Evolutionary conservation across 1,140 invertebrate species (phyloP).

Genomic region (Drosophila simulans): DNA sequence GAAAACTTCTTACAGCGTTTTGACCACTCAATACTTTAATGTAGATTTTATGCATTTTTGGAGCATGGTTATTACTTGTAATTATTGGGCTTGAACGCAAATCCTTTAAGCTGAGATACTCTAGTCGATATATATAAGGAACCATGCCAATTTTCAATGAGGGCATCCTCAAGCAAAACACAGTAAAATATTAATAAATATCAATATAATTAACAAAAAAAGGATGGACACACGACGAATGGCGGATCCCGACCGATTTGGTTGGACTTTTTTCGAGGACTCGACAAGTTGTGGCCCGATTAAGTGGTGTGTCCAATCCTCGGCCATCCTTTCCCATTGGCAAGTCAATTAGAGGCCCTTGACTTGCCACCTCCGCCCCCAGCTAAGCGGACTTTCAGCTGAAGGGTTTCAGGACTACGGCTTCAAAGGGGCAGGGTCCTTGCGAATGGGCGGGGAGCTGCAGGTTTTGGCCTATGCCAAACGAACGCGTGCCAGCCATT

Average conservation of each 20-base stretch:
- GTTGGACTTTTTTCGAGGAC: background rate
- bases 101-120: no score
- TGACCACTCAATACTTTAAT: no score
- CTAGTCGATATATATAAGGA: no score
- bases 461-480: conserved; percentile 3
- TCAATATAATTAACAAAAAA: no score
- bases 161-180: no score
- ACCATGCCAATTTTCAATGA: no score
- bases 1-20: no score
- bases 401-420: conserved; percentile 3
- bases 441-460: background rate
- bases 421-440: background rate
- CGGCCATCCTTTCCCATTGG: conserved; percentile 39
- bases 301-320: background rate
- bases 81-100: no score
- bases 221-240: background rate
- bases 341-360: conserved; percentile 54
- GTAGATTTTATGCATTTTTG: no score
- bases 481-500: conserved; percentile 69
- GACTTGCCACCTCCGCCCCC: conserved; percentile 1
- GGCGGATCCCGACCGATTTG: background rate
- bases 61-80: no score
- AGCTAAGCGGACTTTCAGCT: conserved; percentile 5
- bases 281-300: background rate
- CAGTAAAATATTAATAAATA: no score